These are phyloP conservation scores for Limnodromus scolopaceus DNA, from an alignment of 2,797 vertebrate species.

Conservation along the genomic window DNA sequence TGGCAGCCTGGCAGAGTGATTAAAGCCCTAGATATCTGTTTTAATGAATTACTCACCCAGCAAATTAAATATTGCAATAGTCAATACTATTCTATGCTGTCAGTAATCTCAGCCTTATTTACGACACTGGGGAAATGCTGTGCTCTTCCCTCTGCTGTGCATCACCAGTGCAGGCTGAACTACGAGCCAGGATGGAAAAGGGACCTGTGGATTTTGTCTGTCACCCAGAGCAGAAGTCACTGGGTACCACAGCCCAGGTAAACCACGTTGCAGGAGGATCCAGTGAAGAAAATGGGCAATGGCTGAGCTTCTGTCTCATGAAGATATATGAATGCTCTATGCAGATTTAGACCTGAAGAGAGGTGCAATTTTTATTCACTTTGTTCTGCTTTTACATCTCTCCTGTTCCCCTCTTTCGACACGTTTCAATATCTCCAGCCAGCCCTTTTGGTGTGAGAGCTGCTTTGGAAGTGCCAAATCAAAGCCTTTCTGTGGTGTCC, in stretches of 20 bases:
- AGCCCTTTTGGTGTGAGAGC: background rate
- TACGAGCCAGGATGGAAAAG: background rate
- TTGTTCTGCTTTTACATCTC: background rate
- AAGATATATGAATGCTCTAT: conserved; percentile 4
- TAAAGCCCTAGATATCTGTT: conserved; percentile 74
- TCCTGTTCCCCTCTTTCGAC: background rate
- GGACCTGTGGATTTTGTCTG: background rate
- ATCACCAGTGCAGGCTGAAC: background rate
- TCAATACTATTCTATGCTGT: conserved; percentile 19
- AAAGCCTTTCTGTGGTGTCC: background rate
- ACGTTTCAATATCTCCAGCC: background rate
- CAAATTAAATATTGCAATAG: conserved; percentile 69
- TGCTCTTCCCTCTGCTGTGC: background rate
- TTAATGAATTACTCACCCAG: conserved; percentile 75
- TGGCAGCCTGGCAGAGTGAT: conserved; percentile 78
- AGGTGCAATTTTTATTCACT: background rate
- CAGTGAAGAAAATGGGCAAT: background rate
- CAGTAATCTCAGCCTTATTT: conserved; percentile 60
- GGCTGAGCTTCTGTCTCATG: conserved; percentile 29
- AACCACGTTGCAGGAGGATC: background rate
- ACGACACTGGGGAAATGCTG: background rate
- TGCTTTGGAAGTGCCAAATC: background rate
- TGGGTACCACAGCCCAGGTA: background rate
- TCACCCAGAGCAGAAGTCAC: background rate
- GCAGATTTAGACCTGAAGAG: background rate